These are phyloP conservation scores for Limosa lapponica DNA, from an alignment of 2,797 vertebrate genomes.

Conservation along the genomic window DNA sequence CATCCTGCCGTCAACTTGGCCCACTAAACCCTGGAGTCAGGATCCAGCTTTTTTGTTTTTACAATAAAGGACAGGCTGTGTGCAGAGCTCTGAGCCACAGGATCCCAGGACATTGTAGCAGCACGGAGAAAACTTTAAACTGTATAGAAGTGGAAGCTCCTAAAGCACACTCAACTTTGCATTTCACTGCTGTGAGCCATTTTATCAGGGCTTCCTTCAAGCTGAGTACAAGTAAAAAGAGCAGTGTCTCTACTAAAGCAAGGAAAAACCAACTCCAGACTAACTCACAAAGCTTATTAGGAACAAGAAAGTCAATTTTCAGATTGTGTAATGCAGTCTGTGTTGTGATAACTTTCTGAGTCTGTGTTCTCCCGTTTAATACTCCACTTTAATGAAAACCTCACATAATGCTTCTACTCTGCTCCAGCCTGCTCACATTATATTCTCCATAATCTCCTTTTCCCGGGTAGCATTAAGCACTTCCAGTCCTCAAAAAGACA, in stretches of 20 bases:
- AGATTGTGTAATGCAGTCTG: background rate
- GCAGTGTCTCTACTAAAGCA: background rate
- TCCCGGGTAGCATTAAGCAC: background rate
- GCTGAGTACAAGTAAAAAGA: background rate
- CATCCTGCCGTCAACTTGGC: slow-evolving; percentile 4
- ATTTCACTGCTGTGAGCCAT: background rate
- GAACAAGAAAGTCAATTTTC: background rate
- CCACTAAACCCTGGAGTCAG: background rate
- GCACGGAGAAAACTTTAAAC: background rate
- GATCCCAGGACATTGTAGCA: background rate
- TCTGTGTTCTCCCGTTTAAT: background rate
- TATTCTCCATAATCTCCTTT: background rate
- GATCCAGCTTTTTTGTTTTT: background rate
- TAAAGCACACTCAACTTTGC: background rate
- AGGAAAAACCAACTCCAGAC: background rate
- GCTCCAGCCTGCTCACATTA: background rate
- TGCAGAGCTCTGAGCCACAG: background rate
- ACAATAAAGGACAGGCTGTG: background rate
- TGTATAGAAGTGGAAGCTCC: background rate
- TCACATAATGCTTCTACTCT: background rate
- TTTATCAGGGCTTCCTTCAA: background rate
- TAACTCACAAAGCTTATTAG: background rate
- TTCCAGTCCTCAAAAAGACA: background rate
- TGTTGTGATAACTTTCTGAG: background rate
- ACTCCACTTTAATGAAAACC: background rate